These are phyloP conservation scores for Labeo calbasu DNA, from an alignment of 2,797 vertebrate genomes.

Conservation along the genomic window DNA sequence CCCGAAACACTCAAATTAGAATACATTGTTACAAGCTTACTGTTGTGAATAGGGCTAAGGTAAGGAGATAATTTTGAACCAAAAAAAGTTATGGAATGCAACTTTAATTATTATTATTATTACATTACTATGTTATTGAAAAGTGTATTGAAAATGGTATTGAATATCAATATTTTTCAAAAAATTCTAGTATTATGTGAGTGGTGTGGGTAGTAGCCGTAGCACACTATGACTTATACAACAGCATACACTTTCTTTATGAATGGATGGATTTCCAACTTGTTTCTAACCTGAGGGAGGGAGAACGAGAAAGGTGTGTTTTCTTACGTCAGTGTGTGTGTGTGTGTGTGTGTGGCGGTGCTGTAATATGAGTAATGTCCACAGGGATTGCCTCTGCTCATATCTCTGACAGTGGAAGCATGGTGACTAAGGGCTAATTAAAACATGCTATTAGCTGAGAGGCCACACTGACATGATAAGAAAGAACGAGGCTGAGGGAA, in stretches of 20 bases:
- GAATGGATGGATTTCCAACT: conserved; percentile 1
- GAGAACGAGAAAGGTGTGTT: conserved; percentile 1
- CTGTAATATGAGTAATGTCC: conserved; percentile 58
- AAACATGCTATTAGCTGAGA: conserved; percentile 63
- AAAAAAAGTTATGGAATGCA: too few species aligned
- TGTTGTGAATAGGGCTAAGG: too few species aligned
- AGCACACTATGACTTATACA: background rate
- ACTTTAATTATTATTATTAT: background rate
- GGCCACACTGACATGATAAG: conserved; percentile 64
- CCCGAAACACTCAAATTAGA: too few species aligned
- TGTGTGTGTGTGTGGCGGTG: conserved; percentile 34
- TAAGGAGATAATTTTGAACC: too few species aligned
- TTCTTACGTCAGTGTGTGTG: conserved; percentile 9
- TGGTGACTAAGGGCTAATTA: conserved; percentile 65
- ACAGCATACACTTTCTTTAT: conserved; percentile 4
- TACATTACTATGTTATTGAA: background rate
- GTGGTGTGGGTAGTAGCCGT: background rate
- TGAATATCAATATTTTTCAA: background rate
- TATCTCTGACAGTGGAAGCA: conserved; percentile 61
- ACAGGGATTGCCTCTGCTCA: conserved; percentile 58
- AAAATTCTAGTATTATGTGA: too few species aligned
- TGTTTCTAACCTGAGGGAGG: conserved; percentile 5
- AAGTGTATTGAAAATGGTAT: background rate
- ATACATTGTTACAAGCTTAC: too few species aligned
- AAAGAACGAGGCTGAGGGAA: conserved; percentile 60